Evolutionary conservation across 2,888 invertebrate species (phyloP).

Genomic region (Liopterus haemorrhoidalis): DNA sequence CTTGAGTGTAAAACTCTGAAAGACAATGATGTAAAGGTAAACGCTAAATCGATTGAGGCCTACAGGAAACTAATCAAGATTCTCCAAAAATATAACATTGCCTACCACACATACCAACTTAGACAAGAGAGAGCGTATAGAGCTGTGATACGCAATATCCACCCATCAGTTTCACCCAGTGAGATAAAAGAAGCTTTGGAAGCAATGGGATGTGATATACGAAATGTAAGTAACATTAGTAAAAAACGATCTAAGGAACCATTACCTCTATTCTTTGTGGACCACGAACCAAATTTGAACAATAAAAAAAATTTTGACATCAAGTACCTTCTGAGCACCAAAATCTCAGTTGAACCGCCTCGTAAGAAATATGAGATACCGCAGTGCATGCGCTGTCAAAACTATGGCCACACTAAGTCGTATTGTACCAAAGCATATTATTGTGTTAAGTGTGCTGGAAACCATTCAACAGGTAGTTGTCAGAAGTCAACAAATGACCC

Average conservation of each 20-base stretch:
- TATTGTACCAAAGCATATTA: conserved; percentile 17
- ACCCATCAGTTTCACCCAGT: not conserved
- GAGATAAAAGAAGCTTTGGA: conserved; percentile 6
- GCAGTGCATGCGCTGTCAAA: conserved; percentile 23
- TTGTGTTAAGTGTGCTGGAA: conserved; percentile 20
- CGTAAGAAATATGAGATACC: conserved; percentile 13
- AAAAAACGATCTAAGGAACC: no score
- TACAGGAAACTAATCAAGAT: conserved; percentile 5
- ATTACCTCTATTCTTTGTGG: no score
- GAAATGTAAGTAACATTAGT: not conserved
- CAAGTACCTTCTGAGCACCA: conserved; percentile 5
- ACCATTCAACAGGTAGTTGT: conserved; percentile 16
- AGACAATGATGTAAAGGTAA: no score
- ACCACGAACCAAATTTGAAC: conserved; percentile 18
- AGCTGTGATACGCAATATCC: conserved; percentile 1
- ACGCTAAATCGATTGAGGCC: no score
- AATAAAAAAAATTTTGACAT: conserved; percentile 8
- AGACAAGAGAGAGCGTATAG: not conserved
- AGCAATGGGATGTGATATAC: not conserved
- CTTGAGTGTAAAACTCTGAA: no score
- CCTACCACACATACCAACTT: conserved; percentile 6
- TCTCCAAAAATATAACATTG: not conserved
- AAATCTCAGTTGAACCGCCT: conserved; percentile 20
- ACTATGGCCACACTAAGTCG: conserved; percentile 21
- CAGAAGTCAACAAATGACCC: conserved; percentile 5